Percentiles rank a stretch among this genome's conserved stretches.
Conservation (phyloP, 2,797 vertebrate genomes). For the Sebastiscus tertius region DNA sequence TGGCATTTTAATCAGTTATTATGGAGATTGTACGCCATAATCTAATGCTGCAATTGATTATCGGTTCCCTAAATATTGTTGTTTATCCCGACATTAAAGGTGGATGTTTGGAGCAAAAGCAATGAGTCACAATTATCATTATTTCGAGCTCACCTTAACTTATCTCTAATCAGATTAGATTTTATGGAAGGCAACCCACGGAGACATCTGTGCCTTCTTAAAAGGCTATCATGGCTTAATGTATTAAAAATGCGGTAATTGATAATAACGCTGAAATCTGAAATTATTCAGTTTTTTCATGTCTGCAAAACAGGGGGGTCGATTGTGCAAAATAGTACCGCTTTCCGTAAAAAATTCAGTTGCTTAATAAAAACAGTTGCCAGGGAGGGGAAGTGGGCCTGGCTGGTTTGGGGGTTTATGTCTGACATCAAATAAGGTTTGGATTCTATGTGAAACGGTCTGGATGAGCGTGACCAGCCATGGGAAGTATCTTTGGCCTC, state of each 20-base stretch:
- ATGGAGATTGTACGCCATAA: constrained; percentile 22
- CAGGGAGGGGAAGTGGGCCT: constrained; percentile 45
- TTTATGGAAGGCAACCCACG: constrained; percentile 38
- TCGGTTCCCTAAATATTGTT: constrained; percentile 49
- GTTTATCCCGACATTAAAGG: constrained; percentile 34
- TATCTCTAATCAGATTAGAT: constrained; percentile 56
- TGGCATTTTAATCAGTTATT: constrained; percentile 57
- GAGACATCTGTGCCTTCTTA: constrained; percentile 63
- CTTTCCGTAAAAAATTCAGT: constrained; percentile 30
- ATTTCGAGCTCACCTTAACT: constrained; percentile 46
- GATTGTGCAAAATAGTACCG: constrained; percentile 17
- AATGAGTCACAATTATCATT: constrained; percentile 56
- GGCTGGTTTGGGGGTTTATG: constrained; percentile 51
- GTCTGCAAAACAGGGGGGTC: constrained; percentile 1
- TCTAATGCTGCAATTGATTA: constrained; percentile 52
- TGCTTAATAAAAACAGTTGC: constrained; percentile 48
- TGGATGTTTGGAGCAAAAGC: constrained; percentile 39
- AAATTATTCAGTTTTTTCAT: constrained; percentile 43
- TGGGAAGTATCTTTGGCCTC: constrained; percentile 72
- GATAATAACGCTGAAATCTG: constrained; percentile 41
- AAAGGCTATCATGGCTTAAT: constrained; percentile 42
- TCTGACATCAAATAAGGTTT: constrained; percentile 78
- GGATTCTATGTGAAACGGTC: constrained; percentile 75
- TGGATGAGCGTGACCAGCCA: constrained; percentile 75
- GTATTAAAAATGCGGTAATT: constrained; percentile 55